Conservation (phyloP, 2,888 invertebrate species). For the Scaptomyza polygonia region DNA sequence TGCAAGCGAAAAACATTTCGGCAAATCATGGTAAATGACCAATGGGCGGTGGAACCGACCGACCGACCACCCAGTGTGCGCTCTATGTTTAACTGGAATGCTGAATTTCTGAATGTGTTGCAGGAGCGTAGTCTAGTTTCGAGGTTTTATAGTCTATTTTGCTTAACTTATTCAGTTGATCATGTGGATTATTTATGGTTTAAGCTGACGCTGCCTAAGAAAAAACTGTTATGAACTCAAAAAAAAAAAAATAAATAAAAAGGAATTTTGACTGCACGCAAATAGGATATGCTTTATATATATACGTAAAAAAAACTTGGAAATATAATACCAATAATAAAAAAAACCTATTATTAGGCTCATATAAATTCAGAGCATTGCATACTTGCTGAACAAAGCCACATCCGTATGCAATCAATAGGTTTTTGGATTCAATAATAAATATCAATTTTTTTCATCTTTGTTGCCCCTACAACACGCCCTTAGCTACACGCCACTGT, state of each 20-base stretch:
- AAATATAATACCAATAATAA: slow-evolving; percentile 5
- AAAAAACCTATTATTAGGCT: slow-evolving; percentile 2
- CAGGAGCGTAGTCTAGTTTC: slow-evolving; percentile 27
- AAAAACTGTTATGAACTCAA: not conserved
- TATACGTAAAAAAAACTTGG: not conserved
- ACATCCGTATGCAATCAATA: slow-evolving; percentile 25
- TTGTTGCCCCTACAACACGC: slow-evolving; percentile 7
- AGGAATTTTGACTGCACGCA: not conserved
- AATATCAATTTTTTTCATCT: slow-evolving; percentile 14
- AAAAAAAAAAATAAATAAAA: not conserved
- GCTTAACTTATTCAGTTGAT: slow-evolving; percentile 1
- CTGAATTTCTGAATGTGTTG: slow-evolving; percentile 1
- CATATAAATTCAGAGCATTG: slow-evolving; percentile 9
- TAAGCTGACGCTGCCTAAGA: not conserved
- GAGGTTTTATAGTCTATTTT: slow-evolving; percentile 10
- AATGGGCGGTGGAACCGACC: slow-evolving; percentile 32
- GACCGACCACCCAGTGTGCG: slow-evolving; percentile 5
- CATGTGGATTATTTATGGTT: slow-evolving; percentile 4
- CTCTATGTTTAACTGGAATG: slow-evolving; percentile 5
- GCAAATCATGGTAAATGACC: slow-evolving; percentile 44
- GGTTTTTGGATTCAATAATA: slow-evolving; percentile 16
- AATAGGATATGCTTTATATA: not conserved
- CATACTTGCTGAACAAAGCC: slow-evolving; percentile 29
- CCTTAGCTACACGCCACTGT: slow-evolving; percentile 26
- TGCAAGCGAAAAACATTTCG: slow-evolving; percentile 41